Evolutionary conservation across 2,888 invertebrate species (phyloP), one percentile per base, ranked within the genome.

Genomic region (Cephus sareptanus): DNA sequence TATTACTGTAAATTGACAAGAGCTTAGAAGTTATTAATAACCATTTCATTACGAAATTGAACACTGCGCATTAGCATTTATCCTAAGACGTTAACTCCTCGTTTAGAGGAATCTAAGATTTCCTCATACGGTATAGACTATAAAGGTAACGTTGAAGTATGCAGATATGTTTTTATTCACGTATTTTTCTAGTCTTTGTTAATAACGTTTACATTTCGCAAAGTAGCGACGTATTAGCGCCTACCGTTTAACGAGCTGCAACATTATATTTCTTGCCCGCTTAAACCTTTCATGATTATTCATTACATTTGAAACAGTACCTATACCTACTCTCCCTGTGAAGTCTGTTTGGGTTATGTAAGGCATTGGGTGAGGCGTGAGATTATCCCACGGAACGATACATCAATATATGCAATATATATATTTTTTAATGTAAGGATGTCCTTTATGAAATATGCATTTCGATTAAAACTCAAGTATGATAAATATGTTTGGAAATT

Each of bases 261-360:
- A 56, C 9, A 56, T 56, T 23, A 6, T 56, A 23, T 74, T 78
- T 79, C 79, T 82, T 83, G 71, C 71, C 83, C 79, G 76, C 79
- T 77, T 77, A 78, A 87, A 87, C 87, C 88, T 89, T 89, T 90
- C 87, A 89, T 89, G 87, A 89, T 85, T 84, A 86, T 80, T 76
- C 78, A 75, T 56, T 79, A 69, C 69, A 79, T 82, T 80, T 23
- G 9, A 56, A 23, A 76, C 79, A 69, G 73, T 73, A 73, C 75
- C 73, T 56, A 15, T 71, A 34, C 35, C 35, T 3, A 12, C 75
- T 74, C 75, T 70, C 69, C 37, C 76, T 77, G 74, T 80, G 76
- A 79, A 56, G 23, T 56, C 56, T 23, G 40, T 56, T 56, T 75
- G 73, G 35, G 76, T 87, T 87, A 87, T 84, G 84, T 87, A 88